Percentiles rank a stretch among this genome's conserved stretches.
phyloP scores from a whole-genome alignment of 92 coral and sea anemone species.

The Umimayanthus chanpuru region DNA sequence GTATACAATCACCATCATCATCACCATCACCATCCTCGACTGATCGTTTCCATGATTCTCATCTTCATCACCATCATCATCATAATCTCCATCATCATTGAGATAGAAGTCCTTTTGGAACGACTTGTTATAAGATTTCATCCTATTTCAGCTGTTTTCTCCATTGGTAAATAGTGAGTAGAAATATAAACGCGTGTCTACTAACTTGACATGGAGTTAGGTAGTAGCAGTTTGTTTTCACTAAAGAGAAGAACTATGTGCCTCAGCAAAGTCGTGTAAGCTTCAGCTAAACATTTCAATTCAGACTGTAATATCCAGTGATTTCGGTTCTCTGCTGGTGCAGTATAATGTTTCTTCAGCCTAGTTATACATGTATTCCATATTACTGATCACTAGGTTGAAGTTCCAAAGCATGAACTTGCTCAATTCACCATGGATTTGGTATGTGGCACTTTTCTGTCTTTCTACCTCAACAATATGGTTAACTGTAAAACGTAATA shows the following conservation, averaged over 20 bases:
- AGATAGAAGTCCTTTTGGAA: too few species aligned
- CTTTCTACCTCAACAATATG: background rate
- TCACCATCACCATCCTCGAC: too few species aligned
- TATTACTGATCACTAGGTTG: slow-evolving; percentile 65
- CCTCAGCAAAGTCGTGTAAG: background rate
- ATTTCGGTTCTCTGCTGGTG: background rate
- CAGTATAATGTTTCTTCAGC: background rate
- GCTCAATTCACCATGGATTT: slow-evolving; percentile 94
- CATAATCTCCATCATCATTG: too few species aligned
- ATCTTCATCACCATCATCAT: too few species aligned
- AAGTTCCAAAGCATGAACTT: slow-evolving; percentile 87
- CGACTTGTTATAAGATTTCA: too few species aligned
- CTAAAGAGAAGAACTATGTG: background rate
- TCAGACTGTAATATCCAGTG: background rate
- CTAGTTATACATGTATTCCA: background rate
- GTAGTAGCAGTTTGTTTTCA: too few species aligned
- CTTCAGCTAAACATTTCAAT: background rate
- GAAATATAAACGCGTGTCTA: too few species aligned
- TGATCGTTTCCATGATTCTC: too few species aligned
- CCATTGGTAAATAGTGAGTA: too few species aligned
- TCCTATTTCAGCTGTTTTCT: background rate
- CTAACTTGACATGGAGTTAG: too few species aligned
- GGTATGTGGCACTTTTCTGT: slow-evolving; percentile 49
- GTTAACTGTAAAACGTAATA: too few species aligned
- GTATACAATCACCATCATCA: too few species aligned